These are phyloP conservation scores for Passer domesticus DNA, from an alignment of 2,113 vertebrate species.

Conservation along the genomic window DNA sequence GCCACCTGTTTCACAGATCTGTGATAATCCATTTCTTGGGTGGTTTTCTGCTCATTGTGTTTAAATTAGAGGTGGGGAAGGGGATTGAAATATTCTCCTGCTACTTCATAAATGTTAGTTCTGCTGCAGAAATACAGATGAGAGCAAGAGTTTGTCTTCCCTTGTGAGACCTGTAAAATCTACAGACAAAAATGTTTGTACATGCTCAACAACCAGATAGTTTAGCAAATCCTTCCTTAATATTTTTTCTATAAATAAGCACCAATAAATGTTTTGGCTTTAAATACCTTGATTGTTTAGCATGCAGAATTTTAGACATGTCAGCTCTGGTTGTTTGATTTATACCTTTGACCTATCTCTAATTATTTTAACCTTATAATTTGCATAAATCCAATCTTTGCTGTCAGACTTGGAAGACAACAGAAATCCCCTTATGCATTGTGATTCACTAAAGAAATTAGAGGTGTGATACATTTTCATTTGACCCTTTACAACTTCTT, in stretches of 20 bases:
- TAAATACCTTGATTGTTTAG: slow-evolving; percentile 30
- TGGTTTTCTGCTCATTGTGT: background rate
- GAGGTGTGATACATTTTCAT: slow-evolving; percentile 45
- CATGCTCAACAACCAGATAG: background rate
- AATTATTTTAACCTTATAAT: slow-evolving; percentile 73
- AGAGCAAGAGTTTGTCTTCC: background rate
- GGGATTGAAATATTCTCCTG: background rate
- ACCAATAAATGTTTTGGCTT: background rate
- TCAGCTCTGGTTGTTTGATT: slow-evolving; percentile 58
- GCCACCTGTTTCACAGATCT: background rate
- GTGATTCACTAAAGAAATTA: slow-evolving; percentile 51
- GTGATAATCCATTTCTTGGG: background rate
- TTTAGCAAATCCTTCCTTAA: background rate
- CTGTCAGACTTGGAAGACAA: slow-evolving; percentile 56
- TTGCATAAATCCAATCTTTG: slow-evolving; percentile 72
- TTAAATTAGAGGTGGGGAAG: background rate
- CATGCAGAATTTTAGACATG: slow-evolving; percentile 55
- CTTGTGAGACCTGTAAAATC: background rate
- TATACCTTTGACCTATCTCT: slow-evolving; percentile 68
- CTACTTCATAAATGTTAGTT: background rate
- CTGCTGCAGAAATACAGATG: background rate
- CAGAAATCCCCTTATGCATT: slow-evolving; percentile 41
- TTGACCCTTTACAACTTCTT: slow-evolving; percentile 41
- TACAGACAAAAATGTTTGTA: background rate
- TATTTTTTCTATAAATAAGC: background rate